Base-by-base conservation (phyloP, 1,140 invertebrate species). In the Procambarus clarkii region DNA sequence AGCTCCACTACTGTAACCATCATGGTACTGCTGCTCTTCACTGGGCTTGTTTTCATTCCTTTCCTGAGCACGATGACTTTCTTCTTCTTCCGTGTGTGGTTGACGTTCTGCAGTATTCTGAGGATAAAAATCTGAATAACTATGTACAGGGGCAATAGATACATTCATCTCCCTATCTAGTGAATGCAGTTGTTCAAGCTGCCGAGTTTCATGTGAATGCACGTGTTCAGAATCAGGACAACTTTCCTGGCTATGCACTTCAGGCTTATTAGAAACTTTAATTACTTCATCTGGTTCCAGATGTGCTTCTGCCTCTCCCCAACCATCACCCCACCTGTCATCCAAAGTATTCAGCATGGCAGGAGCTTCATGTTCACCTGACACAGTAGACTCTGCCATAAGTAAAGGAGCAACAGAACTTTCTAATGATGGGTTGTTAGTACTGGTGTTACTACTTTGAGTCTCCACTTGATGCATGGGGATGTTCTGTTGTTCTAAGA, bases 291-390 rank as follows among this genome's bases (percentile, higher is more conserved):
- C 44, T 69, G 54, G 50, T 5, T 60, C 58, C 9, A 86, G 74
- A 50, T 76, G 58, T 44, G 54, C 44, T 45, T 85, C 50, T 77
- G 44, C 3, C 58, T 91, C 89, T 45, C 81, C 89, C 89, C 89
- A 91, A 1, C 89, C 89, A 91, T 91, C 89, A 48, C 89, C 89
- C 89, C 89, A 91, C 11, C 83, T 74, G 78, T 91, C 89, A 86
- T 85, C 82, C 54, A 71, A 81, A 48, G 74, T 82, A 58, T 44
- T 71, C 13, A 82, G 34, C 69, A 83, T 76, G 3, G 54, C n/a
- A 34, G 80, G 48, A n/a, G 71, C 78, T 48, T 34, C 48, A 15
- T 45, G 48, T 77, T 83, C 50, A 77, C 45, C 11, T 5, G 21
- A 21, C 13, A 74, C n/a, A 54, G 77, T 46, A 48, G 64, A 13